These are phyloP conservation scores for Miltochrista miniata DNA, from an alignment of 2,888 invertebrate species.

Conservation along the genomic window DNA sequence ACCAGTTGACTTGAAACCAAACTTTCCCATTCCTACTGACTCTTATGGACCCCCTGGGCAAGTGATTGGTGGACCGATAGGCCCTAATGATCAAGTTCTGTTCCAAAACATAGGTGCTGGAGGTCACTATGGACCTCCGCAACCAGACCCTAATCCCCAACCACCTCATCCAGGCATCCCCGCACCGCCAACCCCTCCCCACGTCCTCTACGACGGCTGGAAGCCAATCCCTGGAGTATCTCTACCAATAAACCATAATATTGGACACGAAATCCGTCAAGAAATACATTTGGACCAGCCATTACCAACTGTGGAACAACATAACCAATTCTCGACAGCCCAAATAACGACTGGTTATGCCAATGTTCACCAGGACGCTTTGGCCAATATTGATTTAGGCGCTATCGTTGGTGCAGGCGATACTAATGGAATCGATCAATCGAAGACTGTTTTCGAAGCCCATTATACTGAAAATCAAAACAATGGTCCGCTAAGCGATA, in stretches of 20 bases:
- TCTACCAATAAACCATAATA: constrained; percentile 60
- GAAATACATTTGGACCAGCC: constrained; percentile 56
- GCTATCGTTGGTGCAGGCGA: constrained; percentile 74
- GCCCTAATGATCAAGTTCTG: constrained; percentile 67
- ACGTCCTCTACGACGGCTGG: constrained; percentile 93
- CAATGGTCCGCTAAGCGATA: constrained; percentile 48
- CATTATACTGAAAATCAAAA: constrained; percentile 75
- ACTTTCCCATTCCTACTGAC: constrained; percentile 71
- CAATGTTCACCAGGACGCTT: constrained; percentile 73
- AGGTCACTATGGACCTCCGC: constrained; percentile 83
- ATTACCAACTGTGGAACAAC: constrained; percentile 36
- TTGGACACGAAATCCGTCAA: constrained; percentile 55
- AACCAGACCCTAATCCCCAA: constrained; percentile 82
- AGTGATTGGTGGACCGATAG: constrained; percentile 62
- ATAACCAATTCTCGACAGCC: constrained; percentile 32
- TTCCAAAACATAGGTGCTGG: constrained; percentile 61
- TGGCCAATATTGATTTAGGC: constrained; percentile 69
- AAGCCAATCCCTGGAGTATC: constrained; percentile 90
- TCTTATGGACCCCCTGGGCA: constrained; percentile 78
- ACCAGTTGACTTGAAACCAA: constrained; percentile 67
- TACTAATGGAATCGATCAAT: constrained; percentile 75
- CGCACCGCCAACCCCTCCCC: constrained; percentile 89
- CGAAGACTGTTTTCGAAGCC: constrained; percentile 78
- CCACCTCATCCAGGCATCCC: constrained; percentile 88
- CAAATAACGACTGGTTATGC: constrained; percentile 72